These are phyloP conservation scores for Eudasyphora cyanicolor DNA, from an alignment of 2,888 invertebrate species.

Conservation along the genomic window DNA sequence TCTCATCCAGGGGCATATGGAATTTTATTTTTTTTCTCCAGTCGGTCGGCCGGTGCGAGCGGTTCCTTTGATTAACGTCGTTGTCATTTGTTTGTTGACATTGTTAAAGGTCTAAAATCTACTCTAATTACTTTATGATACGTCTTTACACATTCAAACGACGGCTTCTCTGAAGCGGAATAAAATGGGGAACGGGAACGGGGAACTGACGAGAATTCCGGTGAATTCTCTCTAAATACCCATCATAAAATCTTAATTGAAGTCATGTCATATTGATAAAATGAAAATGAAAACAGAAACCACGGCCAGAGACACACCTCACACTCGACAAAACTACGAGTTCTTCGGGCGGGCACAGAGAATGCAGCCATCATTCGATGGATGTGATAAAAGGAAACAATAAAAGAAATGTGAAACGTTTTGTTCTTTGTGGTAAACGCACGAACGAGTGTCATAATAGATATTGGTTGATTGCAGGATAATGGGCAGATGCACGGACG, in stretches of 20 bases:
- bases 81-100: conserved; percentile 57
- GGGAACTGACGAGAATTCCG: conserved; percentile 49
- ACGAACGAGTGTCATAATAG: neutral
- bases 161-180: conserved; percentile 52
- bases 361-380: neutral
- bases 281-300: neutral
- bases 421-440: neutral
- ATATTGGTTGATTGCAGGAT: too few species aligned
- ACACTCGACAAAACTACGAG: neutral
- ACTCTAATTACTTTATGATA: conserved; percentile 64
- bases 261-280: conserved; percentile 46
- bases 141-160: conserved; percentile 53
- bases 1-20: neutral
- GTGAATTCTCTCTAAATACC: conserved; percentile 58
- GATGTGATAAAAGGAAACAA: neutral
- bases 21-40: neutral
- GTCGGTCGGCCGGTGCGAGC: conserved; percentile 9
- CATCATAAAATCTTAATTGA: conserved; percentile 57
- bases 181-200: too few species aligned
- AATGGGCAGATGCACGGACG: too few species aligned
- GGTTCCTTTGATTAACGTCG: conserved; percentile 55
- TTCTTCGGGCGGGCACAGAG: too few species aligned
- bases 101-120: conserved; percentile 52
- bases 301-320: neutral
- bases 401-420: neutral